These are phyloP conservation scores for Rhabdomys pumilio DNA, from an alignment of 2,797 vertebrate genomes.

Conservation along the genomic window DNA sequence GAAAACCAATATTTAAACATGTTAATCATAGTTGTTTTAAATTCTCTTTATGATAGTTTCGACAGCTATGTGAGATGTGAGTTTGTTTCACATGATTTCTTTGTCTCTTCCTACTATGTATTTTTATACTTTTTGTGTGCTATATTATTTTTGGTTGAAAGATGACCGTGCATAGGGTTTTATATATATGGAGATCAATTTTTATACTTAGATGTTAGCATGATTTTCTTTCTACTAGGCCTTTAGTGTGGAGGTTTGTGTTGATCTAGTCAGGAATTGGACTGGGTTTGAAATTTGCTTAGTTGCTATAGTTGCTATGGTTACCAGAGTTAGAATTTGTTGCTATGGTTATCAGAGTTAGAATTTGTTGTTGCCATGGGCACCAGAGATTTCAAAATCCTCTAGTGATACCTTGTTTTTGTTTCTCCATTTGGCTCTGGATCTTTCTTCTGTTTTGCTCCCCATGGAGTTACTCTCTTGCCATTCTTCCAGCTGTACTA, in stretches of 20 bases:
- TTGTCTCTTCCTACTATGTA: slow-evolving; percentile 43
- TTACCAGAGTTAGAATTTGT: slow-evolving; percentile 78
- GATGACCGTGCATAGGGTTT: slow-evolving; percentile 1
- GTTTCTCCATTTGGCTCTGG: slow-evolving; percentile 70
- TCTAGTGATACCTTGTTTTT: slow-evolving; percentile 78
- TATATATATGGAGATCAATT: slow-evolving; percentile 1
- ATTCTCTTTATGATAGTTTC: slow-evolving; percentile 62
- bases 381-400: slow-evolving; percentile 75
- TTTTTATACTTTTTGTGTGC: slow-evolving; percentile 17
- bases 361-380: slow-evolving; percentile 76
- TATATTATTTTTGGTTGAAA: slow-evolving; percentile 61
- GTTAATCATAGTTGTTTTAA: slow-evolving; percentile 67
- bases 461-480: slow-evolving; percentile 20
- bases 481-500: slow-evolving; percentile 49
- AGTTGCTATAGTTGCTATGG: slow-evolving; percentile 75
- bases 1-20: slow-evolving; percentile 62
- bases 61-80: slow-evolving; percentile 16
- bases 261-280: slow-evolving; percentile 72
- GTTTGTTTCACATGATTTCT: slow-evolving; percentile 53
- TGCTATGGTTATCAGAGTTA: slow-evolving; percentile 80
- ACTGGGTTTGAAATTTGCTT: slow-evolving; percentile 77
- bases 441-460: slow-evolving; percentile 69
- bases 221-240: slow-evolving; percentile 54
- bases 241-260: slow-evolving; percentile 62
- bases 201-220: slow-evolving; percentile 58